A percentile compares a stretch with the other conserved stretches of the same genome.
These are phyloP conservation scores for Ictalurus furcatus DNA, from an alignment of 2,113 vertebrate species.

Conservation along the genomic window DNA sequence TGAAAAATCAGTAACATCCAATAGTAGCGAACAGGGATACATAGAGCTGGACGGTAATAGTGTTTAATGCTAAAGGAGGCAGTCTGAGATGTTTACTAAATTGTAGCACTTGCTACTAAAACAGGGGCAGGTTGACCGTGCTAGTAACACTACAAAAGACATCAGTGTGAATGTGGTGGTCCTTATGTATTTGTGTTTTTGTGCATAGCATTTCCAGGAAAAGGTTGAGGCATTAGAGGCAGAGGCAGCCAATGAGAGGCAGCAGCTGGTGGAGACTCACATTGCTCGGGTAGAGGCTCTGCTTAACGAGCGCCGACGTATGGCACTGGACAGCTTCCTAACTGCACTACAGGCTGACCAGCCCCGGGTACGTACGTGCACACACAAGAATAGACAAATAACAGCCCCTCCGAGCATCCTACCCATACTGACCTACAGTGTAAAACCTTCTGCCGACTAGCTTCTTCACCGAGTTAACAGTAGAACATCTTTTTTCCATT, in stretches of 20 bases:
- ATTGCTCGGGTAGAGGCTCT: conserved; percentile 93
- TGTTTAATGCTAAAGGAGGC: neutral
- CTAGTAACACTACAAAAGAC: neutral
- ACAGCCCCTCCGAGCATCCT: neutral
- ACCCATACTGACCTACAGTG: neutral
- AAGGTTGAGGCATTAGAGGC: conserved; percentile 94
- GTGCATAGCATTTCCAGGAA: conserved; percentile 88
- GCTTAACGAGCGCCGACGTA: conserved; percentile 87
- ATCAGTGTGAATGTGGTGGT: conserved; percentile 17
- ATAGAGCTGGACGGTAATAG: neutral
- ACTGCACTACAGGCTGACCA: conserved; percentile 86
- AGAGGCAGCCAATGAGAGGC: conserved; percentile 92
- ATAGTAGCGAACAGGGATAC: neutral
- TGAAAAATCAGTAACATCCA: neutral
- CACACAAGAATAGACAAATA: neutral
- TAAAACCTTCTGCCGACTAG: neutral
- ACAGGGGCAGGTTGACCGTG: neutral
- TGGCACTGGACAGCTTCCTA: conserved; percentile 92
- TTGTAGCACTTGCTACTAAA: too few species aligned
- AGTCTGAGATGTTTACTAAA: neutral
- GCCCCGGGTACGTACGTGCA: conserved; percentile 74
- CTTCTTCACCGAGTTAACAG: neutral
- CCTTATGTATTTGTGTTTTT: neutral
- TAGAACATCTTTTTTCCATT: neutral
- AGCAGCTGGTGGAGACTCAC: conserved; percentile 96